Percentiles rank a stretch among this genome's conserved stretches.
Conservation (phyloP, 2,888 invertebrate species). For the Abrostola tripartita region DNA sequence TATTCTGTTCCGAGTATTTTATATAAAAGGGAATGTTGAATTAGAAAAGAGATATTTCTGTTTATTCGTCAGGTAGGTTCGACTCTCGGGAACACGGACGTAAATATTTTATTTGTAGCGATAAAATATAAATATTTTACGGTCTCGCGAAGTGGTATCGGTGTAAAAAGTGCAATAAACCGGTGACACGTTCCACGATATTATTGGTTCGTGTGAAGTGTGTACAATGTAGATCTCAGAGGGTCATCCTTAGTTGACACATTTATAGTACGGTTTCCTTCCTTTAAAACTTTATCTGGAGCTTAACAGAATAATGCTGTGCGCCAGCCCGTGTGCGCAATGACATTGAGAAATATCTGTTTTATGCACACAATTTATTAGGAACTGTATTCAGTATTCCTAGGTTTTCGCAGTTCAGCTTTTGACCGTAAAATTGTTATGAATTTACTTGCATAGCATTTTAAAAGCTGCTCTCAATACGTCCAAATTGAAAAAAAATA, state of each 20-base stretch:
- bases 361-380: no score
- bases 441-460: no score
- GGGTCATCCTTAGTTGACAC: background rate
- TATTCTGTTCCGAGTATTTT: conserved; percentile 31
- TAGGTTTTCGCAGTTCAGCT: no score
- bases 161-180: conserved; percentile 53
- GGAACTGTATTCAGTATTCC: no score
- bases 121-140: conserved; percentile 67
- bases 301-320: no score
- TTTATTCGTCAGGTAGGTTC: conserved; percentile 53
- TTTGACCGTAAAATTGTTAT: no score
- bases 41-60: conserved; percentile 50
- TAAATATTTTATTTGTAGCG: conserved; percentile 65
- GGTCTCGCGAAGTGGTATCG: conserved; percentile 48
- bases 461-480: no score
- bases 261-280: no score
- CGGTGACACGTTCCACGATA: conserved; percentile 43
- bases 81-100: conserved; percentile 25
- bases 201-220: conserved; percentile 19
- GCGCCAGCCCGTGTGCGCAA: no score
- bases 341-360: no score
- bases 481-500: no score
- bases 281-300: no score
- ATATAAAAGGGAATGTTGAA: conserved; percentile 49
- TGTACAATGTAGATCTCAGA: conserved; percentile 21